Evolutionary conservation across 35 echinoderm and acorn worm species (phyloP).

Genomic region (Apostichopus californicus): DNA sequence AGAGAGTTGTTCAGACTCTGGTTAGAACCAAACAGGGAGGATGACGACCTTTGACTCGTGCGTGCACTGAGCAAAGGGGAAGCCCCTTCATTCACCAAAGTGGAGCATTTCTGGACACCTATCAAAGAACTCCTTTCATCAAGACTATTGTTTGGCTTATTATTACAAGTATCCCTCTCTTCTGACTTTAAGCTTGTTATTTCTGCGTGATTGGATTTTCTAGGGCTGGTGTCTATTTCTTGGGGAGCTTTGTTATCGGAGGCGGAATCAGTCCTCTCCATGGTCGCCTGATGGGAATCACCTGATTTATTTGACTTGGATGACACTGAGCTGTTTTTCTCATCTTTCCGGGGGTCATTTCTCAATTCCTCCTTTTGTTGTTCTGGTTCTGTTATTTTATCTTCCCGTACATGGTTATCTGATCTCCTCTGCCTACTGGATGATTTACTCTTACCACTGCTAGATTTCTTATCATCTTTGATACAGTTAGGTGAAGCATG

Average conservation of each 20-base stretch:
- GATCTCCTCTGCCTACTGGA: slow-evolving; percentile 1
- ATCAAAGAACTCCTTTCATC: not conserved
- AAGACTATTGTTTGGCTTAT: not conserved
- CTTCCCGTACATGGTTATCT: not conserved
- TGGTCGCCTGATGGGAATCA: not conserved
- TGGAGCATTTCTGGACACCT: not conserved
- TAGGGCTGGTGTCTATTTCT: too few species aligned
- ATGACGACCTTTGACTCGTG: slow-evolving; percentile 3
- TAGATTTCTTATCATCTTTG: not conserved
- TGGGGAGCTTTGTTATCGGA: too few species aligned
- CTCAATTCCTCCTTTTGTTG: not conserved
- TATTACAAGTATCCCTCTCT: not conserved
- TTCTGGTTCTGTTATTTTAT: not conserved
- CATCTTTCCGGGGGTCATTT: not conserved
- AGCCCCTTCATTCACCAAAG: not conserved
- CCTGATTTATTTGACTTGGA: not conserved
- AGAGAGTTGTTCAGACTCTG: slow-evolving; percentile 17
- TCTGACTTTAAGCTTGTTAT: not conserved
- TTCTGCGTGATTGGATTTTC: not conserved
- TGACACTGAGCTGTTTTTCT: not conserved
- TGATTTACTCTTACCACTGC: not conserved
- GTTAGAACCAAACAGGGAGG: not conserved
- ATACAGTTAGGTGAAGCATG: not conserved
- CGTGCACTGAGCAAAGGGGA: not conserved
- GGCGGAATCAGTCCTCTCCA: not conserved